phyloP scores from a whole-genome alignment of 2,797 vertebrate genomes.

The Moxostoma hubbsi region DNA sequence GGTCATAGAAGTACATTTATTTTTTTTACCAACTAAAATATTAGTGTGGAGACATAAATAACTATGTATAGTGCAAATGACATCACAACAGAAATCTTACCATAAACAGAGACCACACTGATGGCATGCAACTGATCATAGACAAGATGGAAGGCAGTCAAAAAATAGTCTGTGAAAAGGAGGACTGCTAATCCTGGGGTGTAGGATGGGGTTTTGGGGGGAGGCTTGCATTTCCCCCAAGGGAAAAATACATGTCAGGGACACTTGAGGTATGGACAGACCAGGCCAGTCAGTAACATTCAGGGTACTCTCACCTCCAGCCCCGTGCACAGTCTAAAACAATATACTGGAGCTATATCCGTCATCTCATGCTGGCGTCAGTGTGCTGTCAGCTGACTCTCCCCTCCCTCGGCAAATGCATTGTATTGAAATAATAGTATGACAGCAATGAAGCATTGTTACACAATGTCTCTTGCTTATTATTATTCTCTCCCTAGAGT shows the following conservation, averaged over 20 bases:
- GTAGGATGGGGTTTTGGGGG: constrained; percentile 46
- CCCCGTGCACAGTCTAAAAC: constrained; percentile 46
- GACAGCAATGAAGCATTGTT: constrained; percentile 39
- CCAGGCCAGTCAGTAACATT: constrained; percentile 41
- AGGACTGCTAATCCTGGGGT: constrained; percentile 47
- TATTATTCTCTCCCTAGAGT: constrained; percentile 48
- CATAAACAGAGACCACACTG: constrained; percentile 58
- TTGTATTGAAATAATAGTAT: constrained; percentile 38
- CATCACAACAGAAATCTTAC: constrained; percentile 54
- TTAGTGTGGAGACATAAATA: constrained; percentile 62
- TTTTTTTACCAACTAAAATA: constrained; percentile 63
- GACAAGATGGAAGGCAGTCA: constrained; percentile 46
- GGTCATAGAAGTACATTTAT: constrained; percentile 72
- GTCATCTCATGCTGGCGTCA: constrained; percentile 54
- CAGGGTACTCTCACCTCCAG: constrained; percentile 56
- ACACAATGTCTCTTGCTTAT: constrained; percentile 52
- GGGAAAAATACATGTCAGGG: constrained; percentile 47
- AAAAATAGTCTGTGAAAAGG: constrained; percentile 39
- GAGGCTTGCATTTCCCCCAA: constrained; percentile 45
- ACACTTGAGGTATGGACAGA: constrained; percentile 58
- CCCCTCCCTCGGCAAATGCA: constrained; percentile 19
- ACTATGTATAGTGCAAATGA: constrained; percentile 33
- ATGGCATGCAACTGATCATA: constrained; percentile 46
- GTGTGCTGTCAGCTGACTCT: constrained; percentile 42
- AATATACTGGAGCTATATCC: constrained; percentile 56